A percentile compares a stretch with the other conserved stretches of the same genome.
phyloP scores from a whole-genome alignment of 2,888 invertebrate species.

The Himalopsyche kuldschensis region DNA sequence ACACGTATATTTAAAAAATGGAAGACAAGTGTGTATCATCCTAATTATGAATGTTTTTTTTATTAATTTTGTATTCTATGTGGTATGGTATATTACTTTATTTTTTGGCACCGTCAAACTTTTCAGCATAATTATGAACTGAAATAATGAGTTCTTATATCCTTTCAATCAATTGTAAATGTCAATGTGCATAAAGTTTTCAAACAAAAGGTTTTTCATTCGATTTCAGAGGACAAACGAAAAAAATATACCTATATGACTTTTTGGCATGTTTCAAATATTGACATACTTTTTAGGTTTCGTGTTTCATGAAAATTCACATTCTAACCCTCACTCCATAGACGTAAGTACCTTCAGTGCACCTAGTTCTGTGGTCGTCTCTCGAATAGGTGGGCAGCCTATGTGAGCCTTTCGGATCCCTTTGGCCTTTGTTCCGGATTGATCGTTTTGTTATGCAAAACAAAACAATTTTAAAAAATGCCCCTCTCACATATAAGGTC shows the following conservation, averaged over 20 bases:
- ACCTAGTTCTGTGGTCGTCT: neutral
- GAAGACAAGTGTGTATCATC: too few species aligned
- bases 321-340: neutral
- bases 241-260: neutral
- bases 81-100: too few species aligned
- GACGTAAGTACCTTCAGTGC: neutral
- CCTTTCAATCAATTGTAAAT: too few species aligned
- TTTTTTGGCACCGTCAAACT: too few species aligned
- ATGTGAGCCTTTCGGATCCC: neutral
- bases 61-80: too few species aligned
- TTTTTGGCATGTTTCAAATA: neutral
- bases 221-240: neutral
- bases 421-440: conserved; percentile 14
- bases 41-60: too few species aligned
- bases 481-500: conserved; percentile 22
- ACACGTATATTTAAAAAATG: too few species aligned
- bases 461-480: conserved; percentile 28
- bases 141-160: too few species aligned
- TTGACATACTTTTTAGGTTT: neutral
- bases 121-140: too few species aligned
- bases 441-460: conserved; percentile 35
- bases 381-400: neutral
- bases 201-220: too few species aligned
- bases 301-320: neutral
- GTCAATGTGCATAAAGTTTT: too few species aligned